Percentiles rank a stretch among this genome's conserved stretches.
phyloP scores from a whole-genome alignment of 2,113 vertebrate genomes.

The Mustelus asterias region DNA sequence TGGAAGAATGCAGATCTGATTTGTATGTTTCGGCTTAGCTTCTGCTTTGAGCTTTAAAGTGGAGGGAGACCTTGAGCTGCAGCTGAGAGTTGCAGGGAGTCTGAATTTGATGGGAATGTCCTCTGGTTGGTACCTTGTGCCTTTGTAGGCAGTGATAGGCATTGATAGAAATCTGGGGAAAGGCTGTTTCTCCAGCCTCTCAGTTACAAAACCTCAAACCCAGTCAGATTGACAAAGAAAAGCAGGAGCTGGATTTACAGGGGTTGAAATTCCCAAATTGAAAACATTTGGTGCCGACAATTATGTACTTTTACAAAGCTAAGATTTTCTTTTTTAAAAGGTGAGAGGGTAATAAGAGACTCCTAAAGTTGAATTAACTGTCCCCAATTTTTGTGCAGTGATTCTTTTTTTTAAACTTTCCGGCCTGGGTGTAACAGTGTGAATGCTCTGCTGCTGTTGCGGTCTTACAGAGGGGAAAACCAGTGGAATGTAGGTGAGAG shows the following conservation, averaged over 20 bases:
- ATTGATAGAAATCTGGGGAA: not conserved
- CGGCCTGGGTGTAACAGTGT: not conserved
- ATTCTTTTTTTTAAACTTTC: not conserved
- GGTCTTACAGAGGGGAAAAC: not conserved
- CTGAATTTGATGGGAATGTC: not conserved
- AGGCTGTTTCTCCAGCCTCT: not conserved
- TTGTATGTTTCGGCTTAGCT: not conserved
- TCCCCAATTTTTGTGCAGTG: not conserved
- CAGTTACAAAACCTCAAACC: not conserved
- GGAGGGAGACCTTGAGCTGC: not conserved
- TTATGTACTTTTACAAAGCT: not conserved
- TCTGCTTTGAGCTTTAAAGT: not conserved
- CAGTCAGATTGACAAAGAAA: not conserved
- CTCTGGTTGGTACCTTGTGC: not conserved
- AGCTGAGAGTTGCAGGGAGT: not conserved
- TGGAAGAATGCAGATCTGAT: not conserved
- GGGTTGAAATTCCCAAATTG: not conserved
- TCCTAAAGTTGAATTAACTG: not conserved
- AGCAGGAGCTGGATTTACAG: not conserved
- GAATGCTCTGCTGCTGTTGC: not conserved
- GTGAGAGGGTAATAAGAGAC: not conserved
- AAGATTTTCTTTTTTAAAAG: not conserved
- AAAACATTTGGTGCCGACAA: not conserved
- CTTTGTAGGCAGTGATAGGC: not conserved
- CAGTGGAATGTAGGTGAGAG: not conserved